These are phyloP conservation scores for Parazoanthus darwini DNA, from an alignment of 92 coral and sea anemone species.

Conservation along the genomic window DNA sequence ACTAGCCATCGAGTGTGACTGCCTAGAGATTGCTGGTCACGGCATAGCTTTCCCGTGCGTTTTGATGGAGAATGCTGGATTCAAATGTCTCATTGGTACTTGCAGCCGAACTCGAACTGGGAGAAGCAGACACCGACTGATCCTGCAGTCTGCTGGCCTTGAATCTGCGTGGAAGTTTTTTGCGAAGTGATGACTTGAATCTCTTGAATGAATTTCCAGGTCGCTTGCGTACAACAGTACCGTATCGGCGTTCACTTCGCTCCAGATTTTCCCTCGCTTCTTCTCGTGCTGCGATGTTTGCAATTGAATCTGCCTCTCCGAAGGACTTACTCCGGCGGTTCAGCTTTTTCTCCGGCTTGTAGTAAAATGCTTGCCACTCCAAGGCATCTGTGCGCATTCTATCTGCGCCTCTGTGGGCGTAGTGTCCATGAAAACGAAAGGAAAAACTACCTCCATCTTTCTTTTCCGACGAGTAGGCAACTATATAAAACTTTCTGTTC, in stretches of 20 bases:
- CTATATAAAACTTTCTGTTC: constrained; percentile 83
- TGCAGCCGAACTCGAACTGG: background rate
- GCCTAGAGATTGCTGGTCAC: background rate
- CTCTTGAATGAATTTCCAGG: constrained; percentile 62
- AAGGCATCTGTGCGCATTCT: constrained; percentile 70
- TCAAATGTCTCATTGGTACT: constrained; percentile 25
- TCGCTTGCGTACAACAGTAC: constrained; percentile 49
- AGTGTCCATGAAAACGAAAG: constrained; percentile 87
- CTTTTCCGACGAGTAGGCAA: constrained; percentile 70
- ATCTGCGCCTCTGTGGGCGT: constrained; percentile 86
- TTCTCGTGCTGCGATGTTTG: constrained; percentile 21
- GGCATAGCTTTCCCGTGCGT: background rate
- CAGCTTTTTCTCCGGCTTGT: constrained; percentile 73
- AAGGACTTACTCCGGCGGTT: constrained; percentile 82
- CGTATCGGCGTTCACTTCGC: constrained; percentile 60
- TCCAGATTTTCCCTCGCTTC: constrained; percentile 41
- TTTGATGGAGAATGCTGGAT: constrained; percentile 29
- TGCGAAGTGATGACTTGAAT: constrained; percentile 62
- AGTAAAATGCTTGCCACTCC: constrained; percentile 61
- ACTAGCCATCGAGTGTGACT: background rate
- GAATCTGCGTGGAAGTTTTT: constrained; percentile 64
- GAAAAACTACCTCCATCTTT: constrained; percentile 78
- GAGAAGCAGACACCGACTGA: background rate
- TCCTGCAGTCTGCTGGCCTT: constrained; percentile 20
- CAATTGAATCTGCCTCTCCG: constrained; percentile 79